Conservation (phyloP, 1,140 invertebrate species). For the Solen grandis region DNA sequence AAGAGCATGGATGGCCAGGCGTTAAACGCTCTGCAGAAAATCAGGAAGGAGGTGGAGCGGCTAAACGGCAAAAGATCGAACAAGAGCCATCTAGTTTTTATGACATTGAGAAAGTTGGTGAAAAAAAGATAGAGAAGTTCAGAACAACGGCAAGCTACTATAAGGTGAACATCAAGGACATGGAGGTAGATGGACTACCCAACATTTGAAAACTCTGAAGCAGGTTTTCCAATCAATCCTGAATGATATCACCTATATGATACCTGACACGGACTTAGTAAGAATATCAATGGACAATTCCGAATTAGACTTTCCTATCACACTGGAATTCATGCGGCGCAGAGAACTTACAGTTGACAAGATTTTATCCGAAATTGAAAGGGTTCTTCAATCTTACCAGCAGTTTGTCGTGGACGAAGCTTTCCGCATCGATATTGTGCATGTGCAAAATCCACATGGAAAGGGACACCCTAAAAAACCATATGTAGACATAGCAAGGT, state of each 20-base stretch:
- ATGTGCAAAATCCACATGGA: background rate
- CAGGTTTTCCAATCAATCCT: background rate
- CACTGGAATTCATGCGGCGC: background rate
- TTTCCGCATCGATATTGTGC: conserved; percentile 1
- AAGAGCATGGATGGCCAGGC: background rate
- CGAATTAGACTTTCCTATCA: conserved; percentile 1
- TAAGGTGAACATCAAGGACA: background rate
- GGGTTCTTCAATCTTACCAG: too few species aligned
- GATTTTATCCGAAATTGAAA: conserved; percentile 4
- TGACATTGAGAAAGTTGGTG: background rate
- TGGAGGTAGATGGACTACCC: background rate
- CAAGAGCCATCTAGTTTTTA: conserved; percentile 2
- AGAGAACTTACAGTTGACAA: background rate
- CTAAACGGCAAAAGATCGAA: too few species aligned
- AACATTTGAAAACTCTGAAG: background rate
- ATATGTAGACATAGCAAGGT: background rate
- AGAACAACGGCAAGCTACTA: conserved; percentile 1
- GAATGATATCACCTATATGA: background rate
- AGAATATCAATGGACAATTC: background rate
- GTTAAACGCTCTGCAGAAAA: background rate
- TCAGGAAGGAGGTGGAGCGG: conserved; percentile 3
- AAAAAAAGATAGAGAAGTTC: conserved; percentile 9
- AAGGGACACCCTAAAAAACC: background rate
- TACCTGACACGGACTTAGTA: conserved; percentile 6
- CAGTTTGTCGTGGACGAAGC: conserved; percentile 19